phyloP scores from a whole-genome alignment of 2,113 vertebrate genomes.

The Hyla sarda region DNA sequence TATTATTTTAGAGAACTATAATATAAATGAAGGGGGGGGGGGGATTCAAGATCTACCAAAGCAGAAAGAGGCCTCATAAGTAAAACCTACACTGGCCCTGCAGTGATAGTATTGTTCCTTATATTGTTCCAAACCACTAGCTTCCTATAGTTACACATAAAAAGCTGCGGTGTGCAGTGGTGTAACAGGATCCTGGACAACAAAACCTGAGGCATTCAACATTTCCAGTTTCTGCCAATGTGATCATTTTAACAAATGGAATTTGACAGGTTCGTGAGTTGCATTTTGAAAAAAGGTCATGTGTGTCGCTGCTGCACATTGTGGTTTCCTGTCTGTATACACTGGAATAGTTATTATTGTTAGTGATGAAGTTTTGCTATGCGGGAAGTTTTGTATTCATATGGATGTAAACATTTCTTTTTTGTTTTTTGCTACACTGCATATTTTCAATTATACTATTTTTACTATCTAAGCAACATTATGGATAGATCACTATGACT shows the following conservation, averaged over 20 bases:
- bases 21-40: too few relatives aligned
- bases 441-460: too few relatives aligned
- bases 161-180: not conserved
- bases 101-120: not conserved
- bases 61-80: too few relatives aligned
- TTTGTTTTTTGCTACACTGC: not conserved
- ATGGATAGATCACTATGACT: too few relatives aligned
- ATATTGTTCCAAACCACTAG: not conserved
- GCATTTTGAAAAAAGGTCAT: not conserved
- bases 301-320: not conserved
- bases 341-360: too few relatives aligned
- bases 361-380: too few relatives aligned
- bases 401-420: not conserved
- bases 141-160: not conserved
- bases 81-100: not conserved
- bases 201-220: not conserved
- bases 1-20: too few relatives aligned
- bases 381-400: not conserved
- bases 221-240: slow-evolving; percentile 1
- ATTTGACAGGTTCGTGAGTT: not conserved
- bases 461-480: too few relatives aligned
- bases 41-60: too few relatives aligned
- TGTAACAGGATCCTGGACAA: not conserved
- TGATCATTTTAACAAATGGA: not conserved
- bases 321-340: not conserved